Base-by-base conservation (phyloP, 2,797 vertebrate genomes). In the Danionella dracula region DNA sequence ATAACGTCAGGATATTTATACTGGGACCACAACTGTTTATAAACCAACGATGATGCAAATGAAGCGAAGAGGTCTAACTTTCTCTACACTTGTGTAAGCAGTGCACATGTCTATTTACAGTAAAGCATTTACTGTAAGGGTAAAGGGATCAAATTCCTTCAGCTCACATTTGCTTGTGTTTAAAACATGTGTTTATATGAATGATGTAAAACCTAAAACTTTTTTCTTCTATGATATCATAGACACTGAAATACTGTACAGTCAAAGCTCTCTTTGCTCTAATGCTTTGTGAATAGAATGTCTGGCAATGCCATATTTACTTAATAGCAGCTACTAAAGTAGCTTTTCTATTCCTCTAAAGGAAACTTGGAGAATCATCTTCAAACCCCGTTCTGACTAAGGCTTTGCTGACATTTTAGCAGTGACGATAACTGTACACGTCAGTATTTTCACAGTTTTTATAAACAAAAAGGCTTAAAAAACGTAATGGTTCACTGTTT, bases 401-500 rank as follows among this genome's bases (percentile, higher is more conserved):
- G 31, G 11, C 2, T 29, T 32, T 42, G 5, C 23, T 54, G 19
- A 40, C 21, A 32, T n/a, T 49, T n/a, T 4, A 59, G 19, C 17
- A 7, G 7, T 16, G 34, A 42, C 11, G 8, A 45, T 35, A 17
- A 34, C 42, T 38, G 20, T 42, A 37, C n/a, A 32, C 29, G n/a
- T 20, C 2, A 19, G 11, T 44, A 44, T 64, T 50, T 57, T 37
- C 31, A 61, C n/a, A n/a, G n/a, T n/a, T n/a, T 4, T 8, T 5
- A 4, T 4, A 2, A 20, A 49, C 4, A 67, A 46, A 11, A 56
- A 6, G 15, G 17, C 44, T 57, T 15, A 13, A 21, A 5, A 16
- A 27, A 40, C 17, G 5, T 9, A 8, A 27, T 67, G 57, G 67
- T 58, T 74, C 62, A 70, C 17, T 34, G n/a, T n/a, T n/a, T n/a